Conservation (phyloP, 2,888 invertebrate species). For the Neuroscelio doddi region DNA sequence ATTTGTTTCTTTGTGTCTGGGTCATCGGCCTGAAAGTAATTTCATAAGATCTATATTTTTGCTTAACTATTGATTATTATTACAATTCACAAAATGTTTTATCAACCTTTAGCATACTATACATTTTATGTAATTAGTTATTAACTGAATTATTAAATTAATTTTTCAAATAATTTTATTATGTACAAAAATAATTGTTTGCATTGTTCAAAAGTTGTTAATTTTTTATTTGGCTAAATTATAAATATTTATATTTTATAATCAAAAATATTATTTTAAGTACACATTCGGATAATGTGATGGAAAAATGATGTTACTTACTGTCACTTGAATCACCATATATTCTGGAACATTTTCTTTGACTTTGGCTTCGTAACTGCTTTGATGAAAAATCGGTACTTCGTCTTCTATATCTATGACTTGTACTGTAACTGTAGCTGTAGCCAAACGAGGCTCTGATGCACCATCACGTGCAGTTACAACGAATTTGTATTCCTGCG, state of each 20-base stretch:
- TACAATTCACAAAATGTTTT: no score
- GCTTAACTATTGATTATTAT: neutral
- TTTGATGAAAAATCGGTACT: constrained; percentile 83
- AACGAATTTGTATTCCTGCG: constrained; percentile 84
- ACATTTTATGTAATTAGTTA: no score
- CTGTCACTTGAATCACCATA: constrained; percentile 84
- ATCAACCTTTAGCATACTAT: no score
- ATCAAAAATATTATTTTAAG: constrained; percentile 15
- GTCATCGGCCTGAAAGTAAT: constrained; percentile 80
- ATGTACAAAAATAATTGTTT: no score
- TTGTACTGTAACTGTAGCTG: constrained; percentile 87
- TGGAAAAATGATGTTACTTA: constrained; percentile 69
- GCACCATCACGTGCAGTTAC: constrained; percentile 93
- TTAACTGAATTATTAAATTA: no score
- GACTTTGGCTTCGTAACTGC: constrained; percentile 84
- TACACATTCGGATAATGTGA: no score
- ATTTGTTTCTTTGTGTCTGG: constrained; percentile 87
- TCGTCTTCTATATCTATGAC: constrained; percentile 90
- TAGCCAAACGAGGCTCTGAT: constrained; percentile 87
- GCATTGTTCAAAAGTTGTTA: neutral
- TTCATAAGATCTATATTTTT: constrained; percentile 9
- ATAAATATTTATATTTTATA: neutral
- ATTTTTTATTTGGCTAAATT: neutral
- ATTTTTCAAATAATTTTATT: no score
- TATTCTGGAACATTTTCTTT: constrained; percentile 89